These are phyloP conservation scores for Anoplophora glabripennis DNA, from an alignment of 1,140 invertebrate genomes.

Conservation along the genomic window DNA sequence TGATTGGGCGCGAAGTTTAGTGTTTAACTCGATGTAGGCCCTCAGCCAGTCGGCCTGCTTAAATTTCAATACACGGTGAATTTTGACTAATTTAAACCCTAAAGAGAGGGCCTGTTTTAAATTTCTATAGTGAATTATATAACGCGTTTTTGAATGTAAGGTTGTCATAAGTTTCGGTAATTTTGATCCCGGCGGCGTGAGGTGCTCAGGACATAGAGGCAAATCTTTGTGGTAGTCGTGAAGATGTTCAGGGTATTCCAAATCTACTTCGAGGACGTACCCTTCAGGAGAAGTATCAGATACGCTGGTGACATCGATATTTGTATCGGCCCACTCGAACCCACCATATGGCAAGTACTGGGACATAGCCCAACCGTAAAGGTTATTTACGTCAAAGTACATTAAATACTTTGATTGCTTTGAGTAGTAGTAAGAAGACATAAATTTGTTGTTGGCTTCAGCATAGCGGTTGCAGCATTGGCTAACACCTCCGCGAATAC, in stretches of 20 bases:
- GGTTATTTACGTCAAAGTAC: constrained; percentile 56
- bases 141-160: constrained; percentile 29
- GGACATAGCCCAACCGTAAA: constrained; percentile 55
- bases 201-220: constrained; percentile 37
- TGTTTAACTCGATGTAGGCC: constrained; percentile 51
- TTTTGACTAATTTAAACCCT: constrained; percentile 51
- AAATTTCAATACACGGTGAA: constrained; percentile 54
- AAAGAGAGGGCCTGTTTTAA: constrained; percentile 51
- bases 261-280: constrained; percentile 55
- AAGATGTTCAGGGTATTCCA: constrained; percentile 45
- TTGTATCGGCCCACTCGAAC: constrained; percentile 51
- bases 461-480: constrained; percentile 43
- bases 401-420: constrained; percentile 43
- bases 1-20: constrained; percentile 32
- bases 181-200: constrained; percentile 21
- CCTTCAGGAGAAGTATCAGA: constrained; percentile 47
- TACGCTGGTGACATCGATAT: constrained; percentile 33
- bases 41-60: constrained; percentile 53
- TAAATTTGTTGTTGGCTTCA: constrained; percentile 47
- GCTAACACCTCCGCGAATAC: constrained; percentile 46
- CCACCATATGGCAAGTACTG: constrained; percentile 46
- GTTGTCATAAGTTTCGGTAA: constrained; percentile 30
- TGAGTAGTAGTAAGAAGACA: constrained; percentile 46
- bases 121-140: constrained; percentile 51
- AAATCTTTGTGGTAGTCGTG: constrained; percentile 55